phyloP scores from a whole-genome alignment of 1,140 invertebrate species.

The Bradynema listronoti region DNA sequence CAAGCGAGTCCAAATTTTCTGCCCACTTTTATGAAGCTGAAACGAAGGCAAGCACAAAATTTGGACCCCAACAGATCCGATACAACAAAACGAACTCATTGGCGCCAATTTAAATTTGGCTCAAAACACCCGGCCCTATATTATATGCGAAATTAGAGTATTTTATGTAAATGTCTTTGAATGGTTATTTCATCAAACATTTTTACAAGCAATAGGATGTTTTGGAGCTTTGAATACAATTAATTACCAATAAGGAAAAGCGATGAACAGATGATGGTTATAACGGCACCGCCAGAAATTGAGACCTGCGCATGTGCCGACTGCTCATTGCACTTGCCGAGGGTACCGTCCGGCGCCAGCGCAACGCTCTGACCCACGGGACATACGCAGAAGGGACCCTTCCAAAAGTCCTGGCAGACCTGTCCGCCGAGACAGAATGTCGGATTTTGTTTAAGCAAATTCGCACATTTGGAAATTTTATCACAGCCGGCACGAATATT shows the following conservation, averaged over 20 bases:
- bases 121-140: too few relatives aligned
- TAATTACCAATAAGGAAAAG: constrained; percentile 37
- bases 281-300: constrained; percentile 46
- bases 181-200: too few relatives aligned
- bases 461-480: constrained; percentile 38
- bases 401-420: constrained; percentile 53
- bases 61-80: too few relatives aligned
- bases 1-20: too few relatives aligned
- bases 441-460: constrained; percentile 24
- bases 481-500: constrained; percentile 2
- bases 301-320: constrained; percentile 44
- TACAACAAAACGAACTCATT: too few relatives aligned
- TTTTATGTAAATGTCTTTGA: too few relatives aligned
- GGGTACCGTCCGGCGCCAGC: constrained; percentile 43
- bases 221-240: too few relatives aligned
- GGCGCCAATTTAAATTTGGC: too few relatives aligned
- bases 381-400: constrained; percentile 57
- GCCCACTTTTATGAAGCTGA: too few relatives aligned
- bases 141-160: too few relatives aligned
- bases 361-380: constrained; percentile 34
- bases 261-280: constrained; percentile 43
- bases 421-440: constrained; percentile 42
- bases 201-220: too few relatives aligned
- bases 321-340: constrained; percentile 47
- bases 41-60: too few relatives aligned